Conservation (phyloP, 1,140 invertebrate species). For the Contarinia nasturtii region DNA sequence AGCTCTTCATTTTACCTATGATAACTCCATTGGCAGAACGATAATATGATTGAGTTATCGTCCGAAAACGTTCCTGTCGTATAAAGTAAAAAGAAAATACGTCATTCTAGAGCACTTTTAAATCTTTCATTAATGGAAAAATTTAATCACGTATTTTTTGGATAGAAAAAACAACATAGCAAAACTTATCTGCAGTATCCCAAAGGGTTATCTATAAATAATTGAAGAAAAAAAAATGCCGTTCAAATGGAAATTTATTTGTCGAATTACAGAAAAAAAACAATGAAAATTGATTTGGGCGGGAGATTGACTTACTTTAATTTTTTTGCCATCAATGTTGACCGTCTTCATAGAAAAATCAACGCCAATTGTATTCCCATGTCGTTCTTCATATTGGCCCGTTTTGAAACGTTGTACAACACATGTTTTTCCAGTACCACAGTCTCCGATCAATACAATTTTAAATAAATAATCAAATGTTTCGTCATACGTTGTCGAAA, state of each 20-base stretch:
- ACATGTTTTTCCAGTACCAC: conserved; percentile 62
- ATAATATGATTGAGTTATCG: conserved; percentile 89
- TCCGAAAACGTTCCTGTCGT: conserved; percentile 73
- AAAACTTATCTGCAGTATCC: conserved; percentile 64
- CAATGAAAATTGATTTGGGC: too few relatives aligned
- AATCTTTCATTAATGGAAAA: too few relatives aligned
- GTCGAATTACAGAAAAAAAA: too few relatives aligned
- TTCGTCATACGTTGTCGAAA: conserved; percentile 34
- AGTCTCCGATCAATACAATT: conserved; percentile 59
- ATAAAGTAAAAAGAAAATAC: too few relatives aligned
- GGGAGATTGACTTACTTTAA: conserved; percentile 47
- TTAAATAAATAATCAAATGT: conserved; percentile 59
- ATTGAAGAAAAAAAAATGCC: background rate
- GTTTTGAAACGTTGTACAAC: conserved; percentile 84
- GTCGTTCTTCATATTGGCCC: conserved; percentile 79
- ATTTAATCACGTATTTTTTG: too few relatives aligned
- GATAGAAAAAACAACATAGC: too few relatives aligned
- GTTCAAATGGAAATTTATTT: background rate
- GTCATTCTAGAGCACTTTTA: too few relatives aligned
- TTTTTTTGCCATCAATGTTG: conserved; percentile 74
- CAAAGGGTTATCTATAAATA: conserved; percentile 48
- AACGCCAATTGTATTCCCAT: conserved; percentile 87
- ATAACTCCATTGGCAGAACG: conserved; percentile 82
- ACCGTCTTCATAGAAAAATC: conserved; percentile 96
- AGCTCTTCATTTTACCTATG: conserved; percentile 37